phyloP scores from a whole-genome alignment of 2,113 vertebrate species.

The Lepus europaeus region DNA sequence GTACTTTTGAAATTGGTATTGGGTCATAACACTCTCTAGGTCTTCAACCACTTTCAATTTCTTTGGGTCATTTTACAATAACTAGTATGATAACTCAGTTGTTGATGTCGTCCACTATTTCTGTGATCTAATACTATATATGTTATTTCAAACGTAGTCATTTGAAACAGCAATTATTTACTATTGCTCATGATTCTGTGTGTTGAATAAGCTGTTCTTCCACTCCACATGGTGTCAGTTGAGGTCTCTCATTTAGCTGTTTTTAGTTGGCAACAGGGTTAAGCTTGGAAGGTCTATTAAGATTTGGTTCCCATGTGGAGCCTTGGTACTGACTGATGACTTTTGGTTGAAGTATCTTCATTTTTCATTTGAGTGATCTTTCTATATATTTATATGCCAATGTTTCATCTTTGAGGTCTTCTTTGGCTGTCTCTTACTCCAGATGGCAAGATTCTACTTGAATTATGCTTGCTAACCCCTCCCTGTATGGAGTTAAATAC shows the following conservation, averaged over 20 bases:
- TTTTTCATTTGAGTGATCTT: not conserved
- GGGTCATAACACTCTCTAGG: not conserved
- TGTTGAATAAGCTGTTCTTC: not conserved
- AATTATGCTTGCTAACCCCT: not conserved
- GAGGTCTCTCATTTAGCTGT: not conserved
- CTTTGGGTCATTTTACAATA: not conserved
- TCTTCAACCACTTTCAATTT: not conserved
- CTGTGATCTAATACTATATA: not conserved
- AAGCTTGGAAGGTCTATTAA: not conserved
- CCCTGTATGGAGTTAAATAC: not conserved
- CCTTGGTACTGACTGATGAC: not conserved
- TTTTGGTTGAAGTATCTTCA: not conserved
- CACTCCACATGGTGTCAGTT: not conserved
- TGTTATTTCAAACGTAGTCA: not conserved
- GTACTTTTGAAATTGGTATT: not conserved
- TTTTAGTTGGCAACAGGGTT: not conserved
- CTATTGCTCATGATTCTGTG: not conserved
- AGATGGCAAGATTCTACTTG: not conserved
- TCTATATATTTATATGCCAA: not conserved
- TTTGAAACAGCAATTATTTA: not conserved
- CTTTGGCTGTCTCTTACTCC: not conserved
- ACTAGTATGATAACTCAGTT: not conserved
- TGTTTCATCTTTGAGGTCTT: not conserved
- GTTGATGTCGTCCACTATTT: not conserved
- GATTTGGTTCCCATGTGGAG: not conserved